Conservation (phyloP, 2,113 vertebrate species). For the Pachycephala philippinensis region DNA sequence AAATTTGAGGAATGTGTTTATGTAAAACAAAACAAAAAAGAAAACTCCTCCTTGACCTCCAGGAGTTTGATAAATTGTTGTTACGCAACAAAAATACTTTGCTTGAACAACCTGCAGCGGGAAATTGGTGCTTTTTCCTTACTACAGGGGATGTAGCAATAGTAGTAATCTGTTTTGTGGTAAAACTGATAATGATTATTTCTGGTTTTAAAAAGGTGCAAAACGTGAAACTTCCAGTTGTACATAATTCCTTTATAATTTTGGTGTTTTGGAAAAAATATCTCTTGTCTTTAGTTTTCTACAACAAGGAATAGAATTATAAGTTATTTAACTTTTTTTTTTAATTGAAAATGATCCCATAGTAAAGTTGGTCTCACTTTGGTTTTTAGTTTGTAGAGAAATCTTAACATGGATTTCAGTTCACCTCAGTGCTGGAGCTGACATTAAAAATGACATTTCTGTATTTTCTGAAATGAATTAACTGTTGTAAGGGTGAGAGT, state of each 20-base stretch:
- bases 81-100: not conserved
- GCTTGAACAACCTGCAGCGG: not conserved
- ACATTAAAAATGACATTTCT: not conserved
- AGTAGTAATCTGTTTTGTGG: not conserved
- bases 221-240: not conserved
- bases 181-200: not conserved
- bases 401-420: not conserved
- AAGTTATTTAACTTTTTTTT: not conserved
- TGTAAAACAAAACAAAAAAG: not conserved
- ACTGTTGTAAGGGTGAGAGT: not conserved
- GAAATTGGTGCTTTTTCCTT: not conserved
- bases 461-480: not conserved
- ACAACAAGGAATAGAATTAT: not conserved
- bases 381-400: not conserved
- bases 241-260: not conserved
- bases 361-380: not conserved
- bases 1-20: not conserved
- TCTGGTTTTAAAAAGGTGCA: not conserved
- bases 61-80: not conserved
- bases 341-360: rapidly evolving
- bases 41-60: not conserved
- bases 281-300: not conserved
- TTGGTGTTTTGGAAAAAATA: not conserved
- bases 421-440: rapidly evolving
- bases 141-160: not conserved